These are phyloP conservation scores for Metridium senile DNA, from an alignment of 92 coral and sea anemone species.

Conservation along the genomic window DNA sequence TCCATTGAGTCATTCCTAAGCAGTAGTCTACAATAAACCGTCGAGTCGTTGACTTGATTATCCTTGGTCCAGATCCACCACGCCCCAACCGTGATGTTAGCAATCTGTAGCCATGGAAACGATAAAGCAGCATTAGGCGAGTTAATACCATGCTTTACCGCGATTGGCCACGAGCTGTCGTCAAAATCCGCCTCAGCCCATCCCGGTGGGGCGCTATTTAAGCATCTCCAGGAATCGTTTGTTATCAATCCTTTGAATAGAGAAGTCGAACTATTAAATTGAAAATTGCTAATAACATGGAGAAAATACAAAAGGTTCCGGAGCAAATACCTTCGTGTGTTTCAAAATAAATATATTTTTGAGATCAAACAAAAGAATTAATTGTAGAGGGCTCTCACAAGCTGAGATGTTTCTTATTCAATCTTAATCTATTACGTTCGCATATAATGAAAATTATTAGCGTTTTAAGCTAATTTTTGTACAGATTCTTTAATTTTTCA, in stretches of 20 bases:
- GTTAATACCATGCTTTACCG: constrained; percentile 38
- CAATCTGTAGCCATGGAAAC: constrained; percentile 46
- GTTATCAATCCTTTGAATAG: constrained; percentile 51
- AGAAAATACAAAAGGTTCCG: no score
- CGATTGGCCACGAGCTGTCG: constrained; percentile 62
- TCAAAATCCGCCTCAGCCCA: constrained; percentile 63
- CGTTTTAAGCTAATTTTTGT: no score
- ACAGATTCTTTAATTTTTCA: no score
- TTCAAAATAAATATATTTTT: no score
- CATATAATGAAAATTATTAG: no score
- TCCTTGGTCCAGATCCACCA: constrained; percentile 77
- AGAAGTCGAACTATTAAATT: no score
- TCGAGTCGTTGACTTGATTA: constrained; percentile 36
- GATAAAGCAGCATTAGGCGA: not conserved
- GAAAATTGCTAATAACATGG: no score
- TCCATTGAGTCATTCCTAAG: not conserved
- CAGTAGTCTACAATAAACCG: constrained; percentile 61
- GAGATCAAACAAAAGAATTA: no score
- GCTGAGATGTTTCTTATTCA: no score
- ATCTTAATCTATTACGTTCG: no score
- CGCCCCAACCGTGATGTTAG: constrained; percentile 40
- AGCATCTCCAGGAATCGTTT: constrained; percentile 65
- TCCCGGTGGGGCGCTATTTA: constrained; percentile 26
- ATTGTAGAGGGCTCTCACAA: no score
- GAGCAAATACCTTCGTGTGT: no score